Evolutionary conservation across 2,797 vertebrate species (phyloP), one percentile per base, ranked within the genome.

Genomic region (Tamandua tetradactyla): DNA sequence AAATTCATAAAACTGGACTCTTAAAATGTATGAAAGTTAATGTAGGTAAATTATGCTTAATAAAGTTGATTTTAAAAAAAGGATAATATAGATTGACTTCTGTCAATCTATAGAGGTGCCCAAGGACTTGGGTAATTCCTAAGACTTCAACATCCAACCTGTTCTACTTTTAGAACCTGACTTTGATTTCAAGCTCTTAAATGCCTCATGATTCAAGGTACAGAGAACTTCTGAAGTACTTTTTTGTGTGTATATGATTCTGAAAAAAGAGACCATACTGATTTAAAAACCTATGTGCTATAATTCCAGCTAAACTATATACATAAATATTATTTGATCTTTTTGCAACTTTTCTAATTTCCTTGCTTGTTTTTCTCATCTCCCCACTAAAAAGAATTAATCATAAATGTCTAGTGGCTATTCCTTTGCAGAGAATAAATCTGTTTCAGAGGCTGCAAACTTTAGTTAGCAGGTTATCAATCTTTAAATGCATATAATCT

Each of bases 81-180:
- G 91, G 78, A 89, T 10, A 92, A 78, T 87, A 82, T 72, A 22
- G 69, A 84, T n/a, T n/a, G n/a, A n/a, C 32, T 96, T 94, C 93
- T 72, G 84, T 92, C 27, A 89, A 82, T 71, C 61, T 83, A 71
- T 14, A 94, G 69, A 92, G 40, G 20, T 90, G 88, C 74, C 61
- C 35, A 78, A 96, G 62, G n/a, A 81, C 59, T 68, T 57, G 80
- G 71, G 61, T 86, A 90, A 92, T 92, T 94, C 62, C 83, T 84
- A 94, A 94, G 55, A 42, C 66, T 44, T 88, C 68, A 93, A 80
- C 30, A 91, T 74, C 11, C 23, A 71, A 72, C 74, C 49, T 88
- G 47, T 37, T 95, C 84, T 76, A 93, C 44, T 72, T 90, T 90
- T 42, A 81, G 84, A 71, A 91, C 1, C 7, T 82, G 83, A 83